These are phyloP conservation scores for Copidosoma aretas DNA, from an alignment of 2,888 invertebrate genomes.

Conservation along the genomic window DNA sequence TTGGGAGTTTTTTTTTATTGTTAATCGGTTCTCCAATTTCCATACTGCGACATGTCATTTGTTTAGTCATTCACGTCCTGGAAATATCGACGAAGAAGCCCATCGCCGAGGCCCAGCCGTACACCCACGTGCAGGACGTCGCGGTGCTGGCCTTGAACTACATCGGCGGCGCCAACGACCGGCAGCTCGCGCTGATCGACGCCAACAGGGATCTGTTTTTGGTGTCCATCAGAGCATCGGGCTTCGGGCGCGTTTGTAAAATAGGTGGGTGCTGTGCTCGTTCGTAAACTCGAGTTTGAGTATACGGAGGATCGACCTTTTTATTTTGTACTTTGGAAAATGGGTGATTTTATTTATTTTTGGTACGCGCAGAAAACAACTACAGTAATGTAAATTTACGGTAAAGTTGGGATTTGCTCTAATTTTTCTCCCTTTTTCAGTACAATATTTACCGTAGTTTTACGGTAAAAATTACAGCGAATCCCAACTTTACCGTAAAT, in stretches of 20 bases:
- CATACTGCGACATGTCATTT: background rate
- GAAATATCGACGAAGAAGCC: constrained; percentile 81
- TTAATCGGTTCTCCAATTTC: background rate
- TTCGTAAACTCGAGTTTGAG: too few species aligned
- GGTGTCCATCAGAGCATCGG: constrained; percentile 71
- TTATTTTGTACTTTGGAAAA: too few species aligned
- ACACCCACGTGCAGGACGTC: constrained; percentile 81
- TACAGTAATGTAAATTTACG: too few species aligned
- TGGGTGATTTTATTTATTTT: too few species aligned
- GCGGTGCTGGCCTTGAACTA: constrained; percentile 84
- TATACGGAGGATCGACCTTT: too few species aligned
- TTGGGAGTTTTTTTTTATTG: background rate
- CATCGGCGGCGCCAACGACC: constrained; percentile 77
- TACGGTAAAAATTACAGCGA: too few species aligned
- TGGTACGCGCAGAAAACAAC: too few species aligned
- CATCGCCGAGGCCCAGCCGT: constrained; percentile 75
- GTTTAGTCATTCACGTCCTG: constrained; percentile 80
- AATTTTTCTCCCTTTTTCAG: too few species aligned
- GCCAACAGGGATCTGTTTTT: constrained; percentile 87
- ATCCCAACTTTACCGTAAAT: too few species aligned
- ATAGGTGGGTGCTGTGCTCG: constrained; percentile 55
- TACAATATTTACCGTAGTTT: too few species aligned
- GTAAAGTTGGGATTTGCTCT: too few species aligned
- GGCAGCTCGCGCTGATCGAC: constrained; percentile 88
- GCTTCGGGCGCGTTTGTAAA: constrained; percentile 59